Evolutionary conservation across 1,140 invertebrate species (phyloP).

Genomic region (Drosophila bifasciata): DNA sequence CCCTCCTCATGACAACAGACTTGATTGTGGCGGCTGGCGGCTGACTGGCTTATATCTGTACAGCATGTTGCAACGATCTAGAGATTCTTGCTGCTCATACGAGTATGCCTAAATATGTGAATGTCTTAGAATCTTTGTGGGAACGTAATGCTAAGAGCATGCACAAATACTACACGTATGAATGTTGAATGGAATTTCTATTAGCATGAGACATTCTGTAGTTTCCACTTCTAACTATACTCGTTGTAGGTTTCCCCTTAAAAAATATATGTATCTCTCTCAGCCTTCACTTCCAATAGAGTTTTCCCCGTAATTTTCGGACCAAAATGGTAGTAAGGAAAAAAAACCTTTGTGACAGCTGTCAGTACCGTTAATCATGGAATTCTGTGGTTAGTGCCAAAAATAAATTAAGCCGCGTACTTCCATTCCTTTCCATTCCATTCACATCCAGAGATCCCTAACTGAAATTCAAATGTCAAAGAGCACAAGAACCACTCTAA

Average conservation of each 20-base stretch:
- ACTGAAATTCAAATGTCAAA: conserved; percentile 43
- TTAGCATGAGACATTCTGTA: too few relatives aligned
- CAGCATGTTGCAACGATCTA: too few relatives aligned
- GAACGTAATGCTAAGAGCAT: too few relatives aligned
- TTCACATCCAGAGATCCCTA: conserved; percentile 23
- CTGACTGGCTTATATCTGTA: too few relatives aligned
- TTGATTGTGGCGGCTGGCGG: too few relatives aligned
- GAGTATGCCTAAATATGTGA: too few relatives aligned
- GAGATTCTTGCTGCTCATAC: too few relatives aligned
- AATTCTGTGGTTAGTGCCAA: conserved; percentile 29
- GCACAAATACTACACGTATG: too few relatives aligned
- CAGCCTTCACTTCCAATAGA: neutral
- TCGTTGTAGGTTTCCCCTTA: neutral
- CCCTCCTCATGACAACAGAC: too few relatives aligned
- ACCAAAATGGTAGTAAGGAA: conserved; percentile 4
- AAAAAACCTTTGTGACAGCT: conserved; percentile 17
- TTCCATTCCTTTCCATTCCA: neutral
- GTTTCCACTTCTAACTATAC: too few relatives aligned
- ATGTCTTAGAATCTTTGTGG: too few relatives aligned
- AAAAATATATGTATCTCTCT: neutral
- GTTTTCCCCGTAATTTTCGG: neutral
- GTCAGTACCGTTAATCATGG: conserved; percentile 29
- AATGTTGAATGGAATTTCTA: too few relatives aligned
- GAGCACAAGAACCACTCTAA: conserved; percentile 11
- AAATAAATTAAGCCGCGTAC: neutral